phyloP scores from a whole-genome alignment of 2,113 vertebrate species.

The Laticauda colubrina region DNA sequence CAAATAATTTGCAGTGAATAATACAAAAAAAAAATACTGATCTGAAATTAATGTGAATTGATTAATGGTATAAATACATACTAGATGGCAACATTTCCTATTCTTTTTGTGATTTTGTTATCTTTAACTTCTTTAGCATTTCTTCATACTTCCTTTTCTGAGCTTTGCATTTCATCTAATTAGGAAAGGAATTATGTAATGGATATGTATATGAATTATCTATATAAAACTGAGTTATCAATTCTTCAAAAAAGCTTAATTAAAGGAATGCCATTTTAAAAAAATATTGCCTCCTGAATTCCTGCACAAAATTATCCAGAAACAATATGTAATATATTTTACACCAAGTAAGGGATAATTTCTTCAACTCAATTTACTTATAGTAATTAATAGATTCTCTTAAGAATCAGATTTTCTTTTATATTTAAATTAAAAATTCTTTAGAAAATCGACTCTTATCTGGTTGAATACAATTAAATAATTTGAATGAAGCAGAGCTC shows the following conservation, averaged over 20 bases:
- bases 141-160: not conserved
- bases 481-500: not conserved
- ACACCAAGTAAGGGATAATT: slow-evolving; percentile 37
- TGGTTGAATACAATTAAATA: not conserved
- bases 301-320: slow-evolving; percentile 20
- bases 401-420: slow-evolving; percentile 30
- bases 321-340: slow-evolving; percentile 25
- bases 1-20: not conserved
- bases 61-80: not conserved
- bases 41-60: not conserved
- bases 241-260: slow-evolving; percentile 4
- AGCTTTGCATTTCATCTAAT: not conserved
- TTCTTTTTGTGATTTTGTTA: not conserved
- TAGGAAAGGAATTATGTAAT: not conserved
- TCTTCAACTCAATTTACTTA: slow-evolving; percentile 42
- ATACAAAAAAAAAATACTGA: not conserved
- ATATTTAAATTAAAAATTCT: slow-evolving; percentile 51
- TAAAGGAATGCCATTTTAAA: slow-evolving; percentile 41
- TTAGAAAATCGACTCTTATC: not conserved
- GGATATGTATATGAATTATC: not conserved
- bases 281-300: slow-evolving; percentile 33
- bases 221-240: slow-evolving; percentile 28
- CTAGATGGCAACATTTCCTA: not conserved
- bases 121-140: not conserved
- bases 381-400: slow-evolving; percentile 41